Evolutionary conservation across 2,888 invertebrate genomes (phyloP).

Genomic region (Oegoconia quadripuncta): DNA sequence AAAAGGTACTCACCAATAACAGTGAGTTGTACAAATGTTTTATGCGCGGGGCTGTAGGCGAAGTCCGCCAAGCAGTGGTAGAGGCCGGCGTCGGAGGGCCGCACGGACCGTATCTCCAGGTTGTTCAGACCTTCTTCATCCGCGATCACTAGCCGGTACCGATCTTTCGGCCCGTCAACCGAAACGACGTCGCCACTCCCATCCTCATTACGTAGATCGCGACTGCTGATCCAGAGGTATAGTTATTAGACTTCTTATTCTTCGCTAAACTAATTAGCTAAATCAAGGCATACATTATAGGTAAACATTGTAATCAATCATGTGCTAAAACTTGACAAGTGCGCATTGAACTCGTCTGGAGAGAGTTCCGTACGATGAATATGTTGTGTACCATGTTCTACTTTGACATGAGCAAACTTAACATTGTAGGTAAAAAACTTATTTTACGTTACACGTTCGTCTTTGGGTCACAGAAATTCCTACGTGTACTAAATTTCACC

Average conservation of each 20-base stretch:
- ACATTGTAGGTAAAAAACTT: too few relatives aligned
- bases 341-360: neutral
- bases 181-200: slow-evolving; percentile 26
- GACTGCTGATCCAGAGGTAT: slow-evolving; percentile 55
- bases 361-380: neutral
- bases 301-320: too few relatives aligned
- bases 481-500: too few relatives aligned
- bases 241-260: neutral
- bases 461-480: too few relatives aligned
- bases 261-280: too few relatives aligned
- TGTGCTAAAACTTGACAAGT: too few relatives aligned
- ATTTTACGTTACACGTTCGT: too few relatives aligned
- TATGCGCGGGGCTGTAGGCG: slow-evolving; percentile 53
- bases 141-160: slow-evolving; percentile 48
- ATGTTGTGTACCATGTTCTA: too few relatives aligned
- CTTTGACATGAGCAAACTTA: too few relatives aligned
- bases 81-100: slow-evolving; percentile 51
- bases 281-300: too few relatives aligned
- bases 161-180: slow-evolving; percentile 24
- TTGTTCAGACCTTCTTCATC: slow-evolving; percentile 39
- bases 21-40: slow-evolving; percentile 50
- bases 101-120: slow-evolving; percentile 47
- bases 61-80: slow-evolving; percentile 66
- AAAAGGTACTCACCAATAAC: slow-evolving; percentile 48
- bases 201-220: slow-evolving; percentile 53